Evolutionary conservation across 2,888 invertebrate species (phyloP), one percentile per base, ranked within the genome.

Genomic region (Melanostoma mellinum): DNA sequence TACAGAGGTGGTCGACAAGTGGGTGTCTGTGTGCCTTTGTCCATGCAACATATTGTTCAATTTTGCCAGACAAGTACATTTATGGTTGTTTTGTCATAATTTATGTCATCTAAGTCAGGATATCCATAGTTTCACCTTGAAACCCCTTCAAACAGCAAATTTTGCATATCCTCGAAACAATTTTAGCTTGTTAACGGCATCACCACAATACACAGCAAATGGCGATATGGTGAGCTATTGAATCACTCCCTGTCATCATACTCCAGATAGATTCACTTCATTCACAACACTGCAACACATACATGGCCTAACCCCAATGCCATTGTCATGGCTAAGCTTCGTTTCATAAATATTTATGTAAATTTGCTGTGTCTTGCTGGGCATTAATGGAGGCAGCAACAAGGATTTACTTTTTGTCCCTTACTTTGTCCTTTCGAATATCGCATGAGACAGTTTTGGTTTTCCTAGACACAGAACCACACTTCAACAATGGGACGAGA

Each of bases 401-500:
- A 72, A 68, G 71, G 67, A 75, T 71, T 75, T 72, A 71, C 71
- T 75, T 65, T 75, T 60, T 75, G 42, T 58, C 74, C 75, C 35
- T 56, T 36, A 55, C n/a, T 42, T 40, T 42, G 35, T 36, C 40
- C 20, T 42, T 50, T 32, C 50, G 36, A 42, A 44, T 42, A 44
- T 60, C 32, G 10, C 44, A 42, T 33, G 8, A 33, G 44, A 33
- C 58, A 44, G 5, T n/a, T 58, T 56, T 56, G 8, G 10, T 35
- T 53, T 36, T 55, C 20, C 20, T 20, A 20, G 20, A 20, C 20
- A 20, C 20, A 20, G 20, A 20, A 20, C 20, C 20, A 20, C 20
- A 20, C 20, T 20, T 20, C 20, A 20, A 20, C 20, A 20, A 20
- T 20, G 20, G 20, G 20, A 20, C 20, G 20, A 20, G 20, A 20